Base-by-base conservation (phyloP, 2,797 vertebrate species). In the Notoglanidium macrostoma region DNA sequence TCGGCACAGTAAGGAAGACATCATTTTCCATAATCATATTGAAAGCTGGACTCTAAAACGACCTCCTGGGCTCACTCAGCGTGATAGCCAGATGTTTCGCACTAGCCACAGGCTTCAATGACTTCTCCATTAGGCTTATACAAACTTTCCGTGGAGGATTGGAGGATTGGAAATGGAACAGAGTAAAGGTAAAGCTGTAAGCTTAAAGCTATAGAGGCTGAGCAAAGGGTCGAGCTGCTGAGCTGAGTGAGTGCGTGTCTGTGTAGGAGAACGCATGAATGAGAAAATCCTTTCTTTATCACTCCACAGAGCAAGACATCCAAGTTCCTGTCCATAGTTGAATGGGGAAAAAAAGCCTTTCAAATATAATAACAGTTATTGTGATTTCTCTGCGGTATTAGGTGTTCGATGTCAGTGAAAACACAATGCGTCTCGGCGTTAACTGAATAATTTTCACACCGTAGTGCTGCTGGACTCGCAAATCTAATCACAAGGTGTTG, bases 51-150 rank as follows among this genome's bases (percentile, higher is more conserved):
- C n/a, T 73, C 86, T 63, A 21, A 44, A 46, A 32, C 8, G 44
- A 73, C 86, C 79, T 87, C 68, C 40, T 35, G 68, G 68, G 68
- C 29, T 51, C n/a, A 40, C 55, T 65, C 79, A 26, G 85, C 83
- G 85, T 51, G 83, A 87, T 83, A 29, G 76, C 29, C 77, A 83
- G 51, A 85, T 32, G 72, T 81, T 85, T 82, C 49, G 40, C 29
- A 12, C 63, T 73, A 83, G 83, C 76, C 85, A 57, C 57, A 7
- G 65, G 81, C 65, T 76, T 55, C 78, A 65, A 57, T 83, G 76
- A 78, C 74, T 77, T 87, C 85, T 88, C 82, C 78, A 85, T 88
- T 83, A 88, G 49, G 82, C 51, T 79, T 90, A 85, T 86, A 86
- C 83, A 76, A 49, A 86, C 84, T 79, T 81, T 88, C 86, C 86